These are phyloP conservation scores for Lates calcarifer DNA, from an alignment of 2,113 vertebrate genomes.

Conservation along the genomic window DNA sequence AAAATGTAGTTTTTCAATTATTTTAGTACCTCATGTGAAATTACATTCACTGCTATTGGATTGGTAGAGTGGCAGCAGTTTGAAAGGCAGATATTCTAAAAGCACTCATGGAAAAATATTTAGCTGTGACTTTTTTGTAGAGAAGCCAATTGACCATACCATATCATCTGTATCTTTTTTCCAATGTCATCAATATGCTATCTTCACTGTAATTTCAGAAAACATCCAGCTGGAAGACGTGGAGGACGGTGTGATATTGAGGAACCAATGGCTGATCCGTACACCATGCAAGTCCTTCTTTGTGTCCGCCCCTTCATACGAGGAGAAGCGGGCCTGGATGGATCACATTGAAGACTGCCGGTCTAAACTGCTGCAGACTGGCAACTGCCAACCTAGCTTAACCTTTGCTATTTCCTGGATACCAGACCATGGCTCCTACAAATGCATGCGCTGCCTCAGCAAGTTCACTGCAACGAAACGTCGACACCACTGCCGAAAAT, in stretches of 20 bases:
- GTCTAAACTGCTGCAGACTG: conserved; percentile 76
- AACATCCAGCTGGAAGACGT: conserved; percentile 87
- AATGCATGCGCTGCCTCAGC: conserved; percentile 92
- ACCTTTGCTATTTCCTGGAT: conserved; percentile 90
- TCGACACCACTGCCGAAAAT: conserved; percentile 92
- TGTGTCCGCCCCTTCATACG: conserved; percentile 85
- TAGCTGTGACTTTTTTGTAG: too few relatives aligned
- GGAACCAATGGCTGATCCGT: conserved; percentile 93
- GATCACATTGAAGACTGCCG: conserved; percentile 88
- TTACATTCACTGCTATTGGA: too few relatives aligned
- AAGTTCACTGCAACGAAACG: conserved; percentile 87
- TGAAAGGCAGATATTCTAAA: too few relatives aligned
- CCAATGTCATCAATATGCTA: background rate
- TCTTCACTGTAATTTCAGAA: conserved; percentile 69
- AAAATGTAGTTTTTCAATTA: too few relatives aligned
- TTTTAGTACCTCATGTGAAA: too few relatives aligned
- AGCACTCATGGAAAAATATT: too few relatives aligned
- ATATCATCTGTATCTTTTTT: background rate
- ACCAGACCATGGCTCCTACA: conserved; percentile 88
- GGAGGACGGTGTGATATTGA: conserved; percentile 84
- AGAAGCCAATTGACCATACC: background rate
- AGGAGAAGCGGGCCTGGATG: conserved; percentile 91
- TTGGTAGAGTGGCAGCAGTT: too few relatives aligned
- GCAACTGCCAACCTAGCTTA: conserved; percentile 54
- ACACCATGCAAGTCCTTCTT: conserved; percentile 92